phyloP scores from a whole-genome alignment of 2,797 vertebrate species.

The Cuculus canorus region DNA sequence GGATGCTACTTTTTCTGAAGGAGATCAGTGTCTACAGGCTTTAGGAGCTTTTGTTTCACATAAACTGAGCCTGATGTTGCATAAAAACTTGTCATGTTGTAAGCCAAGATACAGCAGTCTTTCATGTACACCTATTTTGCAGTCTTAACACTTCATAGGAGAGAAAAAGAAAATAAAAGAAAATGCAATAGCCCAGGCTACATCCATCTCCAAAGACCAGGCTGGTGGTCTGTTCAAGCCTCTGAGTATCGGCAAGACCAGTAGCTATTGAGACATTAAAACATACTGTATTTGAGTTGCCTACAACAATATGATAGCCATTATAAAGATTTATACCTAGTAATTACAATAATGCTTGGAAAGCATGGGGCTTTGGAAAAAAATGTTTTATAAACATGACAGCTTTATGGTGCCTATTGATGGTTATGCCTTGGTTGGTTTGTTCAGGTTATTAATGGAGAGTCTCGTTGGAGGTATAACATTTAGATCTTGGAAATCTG shows the following conservation, averaged over 20 bases:
- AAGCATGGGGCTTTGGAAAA: neutral
- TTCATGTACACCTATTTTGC: neutral
- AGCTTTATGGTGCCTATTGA: neutral
- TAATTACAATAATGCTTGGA: neutral
- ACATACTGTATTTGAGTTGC: neutral
- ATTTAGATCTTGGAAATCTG: neutral
- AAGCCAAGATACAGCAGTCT: neutral
- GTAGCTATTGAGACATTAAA: neutral
- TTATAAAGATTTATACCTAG: neutral
- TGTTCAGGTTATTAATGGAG: neutral
- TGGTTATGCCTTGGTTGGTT: neutral
- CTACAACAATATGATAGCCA: neutral
- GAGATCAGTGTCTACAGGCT: neutral
- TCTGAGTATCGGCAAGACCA: neutral
- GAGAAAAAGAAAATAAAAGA: neutral
- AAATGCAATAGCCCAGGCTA: neutral
- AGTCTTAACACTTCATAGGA: neutral
- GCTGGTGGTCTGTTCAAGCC: neutral
- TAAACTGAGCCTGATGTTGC: constrained; percentile 30
- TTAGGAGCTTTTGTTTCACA: constrained; percentile 32
- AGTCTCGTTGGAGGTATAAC: neutral
- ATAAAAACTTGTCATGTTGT: constrained; percentile 6
- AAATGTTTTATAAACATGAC: neutral
- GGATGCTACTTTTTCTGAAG: neutral
- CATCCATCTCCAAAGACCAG: neutral